A percentile compares a stretch with the other conserved stretches of the same genome.
Conservation (phyloP, 1,140 invertebrate genomes). For the Danaus plexippus region DNA sequence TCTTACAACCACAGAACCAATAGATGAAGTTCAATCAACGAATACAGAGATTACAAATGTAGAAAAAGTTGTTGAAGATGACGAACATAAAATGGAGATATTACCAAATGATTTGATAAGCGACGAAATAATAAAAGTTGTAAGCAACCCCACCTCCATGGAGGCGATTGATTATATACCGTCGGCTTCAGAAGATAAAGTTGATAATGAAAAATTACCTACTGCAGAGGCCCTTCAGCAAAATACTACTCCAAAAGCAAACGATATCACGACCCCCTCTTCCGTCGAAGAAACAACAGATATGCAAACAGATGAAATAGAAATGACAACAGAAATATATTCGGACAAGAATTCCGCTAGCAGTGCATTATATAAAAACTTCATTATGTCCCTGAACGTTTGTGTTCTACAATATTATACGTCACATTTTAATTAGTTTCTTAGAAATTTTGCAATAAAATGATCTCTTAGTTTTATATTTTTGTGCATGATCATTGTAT, state of each 20-base stretch:
- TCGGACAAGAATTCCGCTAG: conserved; percentile 12
- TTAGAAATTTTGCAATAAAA: conserved; percentile 9
- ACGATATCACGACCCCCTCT: too few relatives aligned
- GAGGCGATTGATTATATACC: conserved; percentile 12
- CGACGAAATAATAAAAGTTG: neutral
- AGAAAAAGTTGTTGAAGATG: neutral
- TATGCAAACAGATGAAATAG: conserved; percentile 12
- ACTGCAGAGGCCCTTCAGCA: conserved; percentile 53
- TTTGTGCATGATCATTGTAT: neutral
- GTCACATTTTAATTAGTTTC: conserved; percentile 7
- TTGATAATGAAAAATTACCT: conserved; percentile 33
- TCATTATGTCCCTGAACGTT: conserved; percentile 1
- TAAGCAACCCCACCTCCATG: conserved; percentile 1
- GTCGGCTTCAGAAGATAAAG: conserved; percentile 19
- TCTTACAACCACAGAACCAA: too few relatives aligned
- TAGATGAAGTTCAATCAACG: neutral
- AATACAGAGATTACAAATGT: too few relatives aligned
- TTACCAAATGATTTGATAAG: too few relatives aligned
- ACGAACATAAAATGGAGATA: neutral
- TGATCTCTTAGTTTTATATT: conserved; percentile 13
- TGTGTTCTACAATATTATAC: neutral
- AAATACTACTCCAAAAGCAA: conserved; percentile 27
- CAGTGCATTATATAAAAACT: conserved; percentile 7
- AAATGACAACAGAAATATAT: conserved; percentile 16
- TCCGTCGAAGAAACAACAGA: conserved; percentile 17